Base-by-base conservation (phyloP, 2,797 vertebrate genomes). In the Xerus rutilus region DNA sequence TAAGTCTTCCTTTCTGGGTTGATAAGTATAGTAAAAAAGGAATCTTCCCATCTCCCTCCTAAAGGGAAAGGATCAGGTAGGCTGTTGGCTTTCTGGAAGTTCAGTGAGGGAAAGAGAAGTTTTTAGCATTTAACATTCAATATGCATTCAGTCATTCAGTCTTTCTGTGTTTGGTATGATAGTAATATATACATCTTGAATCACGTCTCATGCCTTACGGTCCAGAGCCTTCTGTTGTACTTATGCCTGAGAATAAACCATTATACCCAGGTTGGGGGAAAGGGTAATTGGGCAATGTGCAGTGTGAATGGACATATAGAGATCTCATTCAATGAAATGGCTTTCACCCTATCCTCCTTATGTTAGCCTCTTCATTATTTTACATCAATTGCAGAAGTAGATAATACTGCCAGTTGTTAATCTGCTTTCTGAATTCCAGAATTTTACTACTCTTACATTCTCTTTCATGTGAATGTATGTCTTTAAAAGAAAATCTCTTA, bases 401-500 rank as follows among this genome's bases (percentile, higher is more conserved):
- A 9, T 35, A 43, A 81, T 39, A 2, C 64, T 23, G 20, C 49
- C 62, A 20, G 21, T 43, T 73, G 62, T 59, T 45, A 54, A 3
- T 49, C 84, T 90, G 73, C 62, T 74, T 62, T 47, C 45, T 25
- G 35, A 35, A 73, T 86, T 78, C 25, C 23, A 49, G 69, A 91
- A 28, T 81, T 72, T 45, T 45, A 30, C 4, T 82, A 72, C 13
- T 67, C 43, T 49, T 59, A 6, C 79, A 12, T 86, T 59, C n/a
- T 49, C 70, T 78, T 90, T 77, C 72, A 47, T 72, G 67, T 77
- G 72, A 43, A 67, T 81, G 94, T 64, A 65, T 65, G 9, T 25
- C 65, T 87, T 95, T 92, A 79, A 69, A 90, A 88, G 20, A 76
- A 90, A 54, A 67, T 67, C 73, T 47, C 73, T 86, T 39, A 39